phyloP scores from a whole-genome alignment of 2,797 vertebrate genomes.

The Cossypha caffra region DNA sequence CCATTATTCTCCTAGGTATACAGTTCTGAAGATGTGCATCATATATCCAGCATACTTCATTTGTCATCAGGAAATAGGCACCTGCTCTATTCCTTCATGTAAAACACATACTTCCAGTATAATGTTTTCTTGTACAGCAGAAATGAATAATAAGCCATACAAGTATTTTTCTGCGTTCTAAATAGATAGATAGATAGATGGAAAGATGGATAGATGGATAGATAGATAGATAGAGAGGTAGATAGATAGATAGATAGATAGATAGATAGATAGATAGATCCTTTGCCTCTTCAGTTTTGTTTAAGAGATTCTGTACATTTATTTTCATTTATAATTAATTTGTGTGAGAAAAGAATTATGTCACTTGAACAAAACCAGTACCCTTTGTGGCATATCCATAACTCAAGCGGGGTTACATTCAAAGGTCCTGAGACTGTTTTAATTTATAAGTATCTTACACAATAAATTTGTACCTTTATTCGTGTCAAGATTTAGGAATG shows the following conservation, averaged over 20 bases:
- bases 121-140: background rate
- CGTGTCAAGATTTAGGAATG: background rate
- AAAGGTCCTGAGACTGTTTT: conserved; percentile 85
- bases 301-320: conserved; percentile 24
- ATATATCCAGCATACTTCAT: background rate
- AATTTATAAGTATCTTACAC: conserved; percentile 88
- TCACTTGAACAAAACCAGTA: conserved; percentile 70
- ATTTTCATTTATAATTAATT: conserved; percentile 55
- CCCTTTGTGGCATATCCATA: conserved; percentile 79
- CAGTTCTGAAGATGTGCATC: background rate
- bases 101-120: background rate
- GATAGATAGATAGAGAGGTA: background rate
- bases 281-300: background rate
- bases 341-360: conserved; percentile 39
- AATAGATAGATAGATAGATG: too few relatives aligned
- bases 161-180: background rate
- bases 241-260: too few relatives aligned
- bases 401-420: conserved; percentile 81
- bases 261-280: background rate
- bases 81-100: background rate
- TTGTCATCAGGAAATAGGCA: background rate
- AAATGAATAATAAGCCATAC: background rate
- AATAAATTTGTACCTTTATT: conserved; percentile 77
- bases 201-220: too few relatives aligned
- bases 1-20: background rate